Evolutionary conservation across 2,797 vertebrate genomes (phyloP), one percentile per base, ranked within the genome.

Genomic region (Arctocebus calabarensis): DNA sequence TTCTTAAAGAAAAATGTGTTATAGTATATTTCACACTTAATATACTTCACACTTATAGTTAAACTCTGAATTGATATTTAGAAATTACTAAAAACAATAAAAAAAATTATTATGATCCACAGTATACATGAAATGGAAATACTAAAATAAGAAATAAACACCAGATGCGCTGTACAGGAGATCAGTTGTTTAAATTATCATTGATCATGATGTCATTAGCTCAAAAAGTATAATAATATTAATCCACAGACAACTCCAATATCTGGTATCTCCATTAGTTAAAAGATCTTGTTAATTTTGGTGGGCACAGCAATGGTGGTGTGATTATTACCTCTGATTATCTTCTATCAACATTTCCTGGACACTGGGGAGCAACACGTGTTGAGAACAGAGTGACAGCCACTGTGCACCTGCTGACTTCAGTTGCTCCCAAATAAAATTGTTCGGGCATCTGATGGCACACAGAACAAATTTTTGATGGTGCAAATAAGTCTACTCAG

Each of bases 341-440:
- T 32, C 9, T 59, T 23, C 14, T 27, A 73, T 37, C 7, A 32
- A 81, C 1, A 12, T 55, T 90, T 88, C 88, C 22, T 64, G 57
- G 34, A 79, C 10, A 45, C 4, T 32, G 37, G 48, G n/a, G n/a
- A 32, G 17, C 12, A 95, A 34, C 13, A 77, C 3, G 7, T 40
- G 2, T 6, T 91, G 27, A 71, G 7, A 93, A 64, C 19, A 78
- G 20, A 68, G 20, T 7, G 10, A 17, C 1, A 78, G 20, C 13
- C 22, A 71, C 19, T 37, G 20, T 62, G 32, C 1, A 57, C 20
- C 20, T 77, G 70, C 16, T 45, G 68, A 74, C 17, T 68, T 70
- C 82, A 91, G 87, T 22, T 48, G 32, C 68, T 95, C 84, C 27
- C 62, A 85, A 48, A 94, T 34, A 87, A 83, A 84, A 75, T 6